phyloP scores from a whole-genome alignment of 2,797 vertebrate species.

The Enteromius unitaeniatus region DNA sequence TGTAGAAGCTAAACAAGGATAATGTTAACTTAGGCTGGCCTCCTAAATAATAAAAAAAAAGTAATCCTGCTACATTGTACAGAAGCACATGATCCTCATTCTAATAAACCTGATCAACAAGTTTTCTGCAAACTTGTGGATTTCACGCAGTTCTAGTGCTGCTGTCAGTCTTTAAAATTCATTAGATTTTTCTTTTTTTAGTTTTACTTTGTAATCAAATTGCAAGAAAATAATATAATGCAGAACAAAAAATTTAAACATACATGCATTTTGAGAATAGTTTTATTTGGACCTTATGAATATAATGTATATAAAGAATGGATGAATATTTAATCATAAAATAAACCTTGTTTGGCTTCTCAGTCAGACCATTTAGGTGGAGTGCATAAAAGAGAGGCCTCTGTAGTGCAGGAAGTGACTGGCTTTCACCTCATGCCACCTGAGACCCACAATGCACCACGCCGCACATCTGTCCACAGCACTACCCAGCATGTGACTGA shows the following conservation, averaged over 20 bases:
- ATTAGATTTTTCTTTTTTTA: not conserved
- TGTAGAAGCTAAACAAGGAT: not conserved
- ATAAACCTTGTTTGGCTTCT: not conserved
- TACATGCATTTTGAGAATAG: not conserved
- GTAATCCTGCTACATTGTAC: not conserved
- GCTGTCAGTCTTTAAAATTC: not conserved
- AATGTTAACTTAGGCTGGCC: not conserved
- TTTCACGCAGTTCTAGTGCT: not conserved
- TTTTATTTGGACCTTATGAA: not conserved
- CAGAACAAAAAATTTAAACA: not conserved
- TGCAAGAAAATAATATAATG: not conserved
- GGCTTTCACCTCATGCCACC: constrained; percentile 47
- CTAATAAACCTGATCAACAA: not conserved
- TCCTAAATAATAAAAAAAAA: not conserved
- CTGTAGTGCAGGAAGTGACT: constrained; percentile 44
- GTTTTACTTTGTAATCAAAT: not conserved
- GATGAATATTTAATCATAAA: not conserved
- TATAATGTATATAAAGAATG: not conserved
- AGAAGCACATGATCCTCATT: not conserved
- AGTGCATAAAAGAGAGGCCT: constrained; percentile 46
- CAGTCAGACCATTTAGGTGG: constrained; percentile 48
- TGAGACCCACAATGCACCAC: constrained; percentile 45
- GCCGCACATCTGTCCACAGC: constrained; percentile 55
- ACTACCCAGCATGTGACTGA: constrained; percentile 28
- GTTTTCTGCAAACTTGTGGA: not conserved